Conservation (phyloP, 2,797 vertebrate genomes). For the Sarcoramphus papa region DNA sequence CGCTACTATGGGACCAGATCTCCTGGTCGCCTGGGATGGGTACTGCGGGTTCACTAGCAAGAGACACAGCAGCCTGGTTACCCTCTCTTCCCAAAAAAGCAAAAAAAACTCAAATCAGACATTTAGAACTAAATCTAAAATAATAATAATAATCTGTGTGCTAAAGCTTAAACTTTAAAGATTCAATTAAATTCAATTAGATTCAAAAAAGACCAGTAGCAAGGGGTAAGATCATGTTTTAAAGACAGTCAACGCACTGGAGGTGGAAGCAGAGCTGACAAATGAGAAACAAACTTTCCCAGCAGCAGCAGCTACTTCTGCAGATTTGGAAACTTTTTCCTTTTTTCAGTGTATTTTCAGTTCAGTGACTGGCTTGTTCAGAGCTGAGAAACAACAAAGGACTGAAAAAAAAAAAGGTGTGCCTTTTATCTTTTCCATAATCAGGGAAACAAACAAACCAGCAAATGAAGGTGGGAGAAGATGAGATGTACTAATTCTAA, state of each 20-base stretch:
- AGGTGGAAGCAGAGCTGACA: not conserved
- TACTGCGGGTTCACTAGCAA: not conserved
- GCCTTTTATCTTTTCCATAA: not conserved
- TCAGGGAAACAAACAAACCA: not conserved
- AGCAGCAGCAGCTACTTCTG: not conserved
- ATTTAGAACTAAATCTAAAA: not conserved
- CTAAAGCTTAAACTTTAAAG: not conserved
- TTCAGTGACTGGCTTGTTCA: not conserved
- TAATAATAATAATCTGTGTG: not conserved
- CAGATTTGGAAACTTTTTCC: not conserved
- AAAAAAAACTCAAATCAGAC: not conserved
- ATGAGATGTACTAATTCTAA: not conserved
- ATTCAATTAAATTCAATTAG: not conserved
- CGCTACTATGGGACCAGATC: not conserved
- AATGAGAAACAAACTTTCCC: not conserved
- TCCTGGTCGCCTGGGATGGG: not conserved
- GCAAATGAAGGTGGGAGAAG: not conserved
- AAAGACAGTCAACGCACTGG: not conserved
- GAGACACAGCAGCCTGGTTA: not conserved
- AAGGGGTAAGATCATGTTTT: not conserved
- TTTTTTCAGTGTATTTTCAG: not conserved
- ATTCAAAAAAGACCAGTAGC: not conserved
- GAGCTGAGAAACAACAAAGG: not conserved
- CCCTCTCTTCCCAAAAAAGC: not conserved
- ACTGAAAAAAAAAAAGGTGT: not conserved